These are phyloP conservation scores for Solen grandis DNA, from an alignment of 1,140 invertebrate species.

Conservation along the genomic window DNA sequence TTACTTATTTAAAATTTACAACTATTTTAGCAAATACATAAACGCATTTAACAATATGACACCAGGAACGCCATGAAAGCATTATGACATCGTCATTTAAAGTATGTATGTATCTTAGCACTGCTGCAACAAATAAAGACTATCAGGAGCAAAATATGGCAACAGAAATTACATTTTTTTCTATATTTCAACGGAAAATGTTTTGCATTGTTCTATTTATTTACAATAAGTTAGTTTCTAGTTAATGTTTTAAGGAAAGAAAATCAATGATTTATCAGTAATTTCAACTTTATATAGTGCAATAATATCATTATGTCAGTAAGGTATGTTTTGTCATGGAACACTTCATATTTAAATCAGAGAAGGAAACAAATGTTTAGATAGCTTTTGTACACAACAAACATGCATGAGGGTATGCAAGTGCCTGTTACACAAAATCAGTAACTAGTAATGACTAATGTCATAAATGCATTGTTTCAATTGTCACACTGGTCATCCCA, in stretches of 20 bases:
- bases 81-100: slow-evolving; percentile 3
- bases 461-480: slow-evolving; percentile 25
- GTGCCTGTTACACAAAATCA: slow-evolving; percentile 14
- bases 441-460: not conserved
- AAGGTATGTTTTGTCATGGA: slow-evolving; percentile 12
- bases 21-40: slow-evolving; percentile 17
- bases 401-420: slow-evolving; percentile 14
- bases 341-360: slow-evolving; percentile 20
- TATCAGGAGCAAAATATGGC: slow-evolving; percentile 24
- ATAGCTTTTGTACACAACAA: slow-evolving; percentile 16
- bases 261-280: slow-evolving; percentile 14
- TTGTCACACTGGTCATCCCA: slow-evolving; percentile 9
- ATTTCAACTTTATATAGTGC: slow-evolving; percentile 19
- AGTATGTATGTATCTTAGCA: not conserved
- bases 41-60: slow-evolving; percentile 24
- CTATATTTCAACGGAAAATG: slow-evolving; percentile 24
- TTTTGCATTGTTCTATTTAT: slow-evolving; percentile 17
- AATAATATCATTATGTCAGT: slow-evolving; percentile 28
- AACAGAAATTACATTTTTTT: slow-evolving; percentile 25
- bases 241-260: slow-evolving; percentile 12
- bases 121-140: slow-evolving; percentile 24
- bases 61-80: slow-evolving; percentile 14
- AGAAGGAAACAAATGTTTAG: slow-evolving; percentile 25
- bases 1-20: slow-evolving; percentile 16
- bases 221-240: slow-evolving; percentile 24